Evolutionary conservation across 2,113 vertebrate species (phyloP).

Genomic region (Chamaetylas fuelleborni): DNA sequence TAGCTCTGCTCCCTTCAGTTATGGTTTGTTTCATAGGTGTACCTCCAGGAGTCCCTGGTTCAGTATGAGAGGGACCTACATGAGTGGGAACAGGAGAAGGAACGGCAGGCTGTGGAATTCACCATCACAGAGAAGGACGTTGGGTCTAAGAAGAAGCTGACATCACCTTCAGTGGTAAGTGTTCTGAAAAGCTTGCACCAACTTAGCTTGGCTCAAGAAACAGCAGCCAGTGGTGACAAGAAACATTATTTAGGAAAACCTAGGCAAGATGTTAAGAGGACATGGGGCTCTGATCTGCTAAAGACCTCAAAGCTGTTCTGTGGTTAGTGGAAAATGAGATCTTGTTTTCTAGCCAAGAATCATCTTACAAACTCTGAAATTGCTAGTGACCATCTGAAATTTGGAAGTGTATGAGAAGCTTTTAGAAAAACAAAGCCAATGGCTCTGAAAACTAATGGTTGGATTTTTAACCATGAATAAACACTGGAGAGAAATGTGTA

Average conservation of each 20-base stretch:
- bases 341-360: background rate
- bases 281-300: background rate
- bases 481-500: background rate
- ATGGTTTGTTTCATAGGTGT: conserved; percentile 68
- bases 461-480: background rate
- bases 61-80: conserved; percentile 72
- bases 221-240: background rate
- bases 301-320: background rate
- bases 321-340: background rate
- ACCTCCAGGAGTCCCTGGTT: conserved; percentile 62
- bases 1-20: background rate
- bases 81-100: conserved; percentile 76
- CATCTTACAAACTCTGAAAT: background rate
- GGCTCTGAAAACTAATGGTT: background rate
- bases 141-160: background rate
- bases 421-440: background rate
- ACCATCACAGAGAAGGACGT: conserved; percentile 78
- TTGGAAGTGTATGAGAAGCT: background rate
- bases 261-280: background rate
- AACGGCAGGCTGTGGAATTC: conserved; percentile 79
- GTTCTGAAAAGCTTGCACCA: background rate
- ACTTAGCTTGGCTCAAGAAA: background rate
- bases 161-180: background rate
- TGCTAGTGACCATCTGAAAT: background rate
- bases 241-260: background rate